phyloP scores from a whole-genome alignment of 2,888 invertebrate species.

The Phlogophora meticulosa region DNA sequence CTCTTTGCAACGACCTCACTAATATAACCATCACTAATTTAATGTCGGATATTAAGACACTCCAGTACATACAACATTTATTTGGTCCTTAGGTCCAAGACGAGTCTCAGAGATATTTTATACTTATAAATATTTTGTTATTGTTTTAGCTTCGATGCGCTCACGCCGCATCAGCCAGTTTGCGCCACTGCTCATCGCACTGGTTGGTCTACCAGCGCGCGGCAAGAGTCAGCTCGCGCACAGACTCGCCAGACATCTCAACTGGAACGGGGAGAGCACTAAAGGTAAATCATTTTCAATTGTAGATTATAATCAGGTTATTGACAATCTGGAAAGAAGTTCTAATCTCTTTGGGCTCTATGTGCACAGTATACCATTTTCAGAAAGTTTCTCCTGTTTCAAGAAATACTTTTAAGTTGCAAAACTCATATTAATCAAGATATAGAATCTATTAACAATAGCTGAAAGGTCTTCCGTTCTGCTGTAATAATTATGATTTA shows the following conservation, averaged over 20 bases:
- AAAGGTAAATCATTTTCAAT: conserved; percentile 91
- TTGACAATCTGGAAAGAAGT: neutral
- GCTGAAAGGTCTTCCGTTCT: neutral
- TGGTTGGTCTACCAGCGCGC: conserved; percentile 97
- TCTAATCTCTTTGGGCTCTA: neutral
- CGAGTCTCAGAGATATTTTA: neutral
- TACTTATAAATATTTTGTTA: conserved; percentile 13
- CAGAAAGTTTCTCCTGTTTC: no score
- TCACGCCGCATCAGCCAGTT: conserved; percentile 88
- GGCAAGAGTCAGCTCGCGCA: conserved; percentile 98
- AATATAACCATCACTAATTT: neutral
- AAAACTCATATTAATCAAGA: neutral
- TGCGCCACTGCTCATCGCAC: conserved; percentile 95
- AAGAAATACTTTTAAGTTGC: neutral
- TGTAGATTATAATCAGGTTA: no score
- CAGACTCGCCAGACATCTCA: conserved; percentile 96
- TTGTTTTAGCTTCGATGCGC: conserved; percentile 87
- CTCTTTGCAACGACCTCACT: neutral
- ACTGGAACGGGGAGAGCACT: conserved; percentile 97
- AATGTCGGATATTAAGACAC: neutral
- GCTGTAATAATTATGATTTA: conserved; percentile 32
- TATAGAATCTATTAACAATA: conserved; percentile 3
- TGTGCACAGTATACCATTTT: no score
- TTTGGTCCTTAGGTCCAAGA: neutral
- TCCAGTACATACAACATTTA: neutral